phyloP scores from a whole-genome alignment of 2,113 vertebrate genomes.

The Mesoclemmys tuberculata region DNA sequence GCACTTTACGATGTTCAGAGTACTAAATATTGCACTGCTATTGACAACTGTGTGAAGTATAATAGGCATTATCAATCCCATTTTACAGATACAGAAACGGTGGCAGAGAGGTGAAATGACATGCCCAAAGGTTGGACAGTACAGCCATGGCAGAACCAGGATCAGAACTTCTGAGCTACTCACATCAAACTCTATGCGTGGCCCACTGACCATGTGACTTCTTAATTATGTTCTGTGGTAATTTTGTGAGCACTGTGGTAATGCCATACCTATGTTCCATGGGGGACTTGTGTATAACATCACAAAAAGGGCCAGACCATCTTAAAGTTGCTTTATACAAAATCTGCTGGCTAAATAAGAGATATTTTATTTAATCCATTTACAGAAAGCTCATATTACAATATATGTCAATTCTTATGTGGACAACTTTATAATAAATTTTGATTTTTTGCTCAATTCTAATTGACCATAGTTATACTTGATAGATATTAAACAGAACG shows the following conservation, averaged over 20 bases:
- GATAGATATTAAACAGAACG: neutral
- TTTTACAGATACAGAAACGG: neutral
- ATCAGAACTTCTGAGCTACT: neutral
- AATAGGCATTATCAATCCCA: neutral
- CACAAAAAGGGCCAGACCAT: neutral
- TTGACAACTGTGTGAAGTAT: neutral
- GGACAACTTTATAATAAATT: neutral
- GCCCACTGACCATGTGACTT: neutral
- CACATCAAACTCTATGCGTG: neutral
- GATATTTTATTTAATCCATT: neutral
- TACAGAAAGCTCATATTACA: neutral
- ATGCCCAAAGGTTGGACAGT: neutral
- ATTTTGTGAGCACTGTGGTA: neutral
- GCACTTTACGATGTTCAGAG: neutral
- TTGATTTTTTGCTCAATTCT: neutral
- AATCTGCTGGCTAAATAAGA: neutral
- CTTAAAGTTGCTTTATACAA: neutral
- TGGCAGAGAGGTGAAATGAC: neutral
- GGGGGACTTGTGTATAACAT: too few species aligned
- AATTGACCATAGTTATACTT: neutral
- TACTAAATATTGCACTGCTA: neutral
- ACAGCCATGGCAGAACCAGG: neutral
- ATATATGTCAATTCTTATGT: neutral
- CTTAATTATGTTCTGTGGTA: neutral
- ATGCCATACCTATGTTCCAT: neutral